Conservation (phyloP, 2,113 vertebrate genomes). For the Nothoprocta pentlandii region DNA sequence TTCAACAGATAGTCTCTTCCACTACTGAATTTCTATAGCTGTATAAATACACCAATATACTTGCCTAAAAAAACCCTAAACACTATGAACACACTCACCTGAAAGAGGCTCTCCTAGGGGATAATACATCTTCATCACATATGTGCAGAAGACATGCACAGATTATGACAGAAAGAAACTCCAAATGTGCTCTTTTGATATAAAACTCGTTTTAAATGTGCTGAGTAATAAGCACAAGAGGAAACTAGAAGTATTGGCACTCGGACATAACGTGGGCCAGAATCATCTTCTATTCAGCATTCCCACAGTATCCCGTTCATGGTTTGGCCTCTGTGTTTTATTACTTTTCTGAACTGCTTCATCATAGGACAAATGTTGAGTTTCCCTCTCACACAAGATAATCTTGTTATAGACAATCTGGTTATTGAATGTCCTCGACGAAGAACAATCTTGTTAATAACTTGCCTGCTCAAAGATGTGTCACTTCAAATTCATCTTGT, state of each 20-base stretch:
- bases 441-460: constrained; percentile 64
- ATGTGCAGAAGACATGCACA: neutral
- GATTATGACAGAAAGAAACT: neutral
- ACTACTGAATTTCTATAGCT: too few species aligned
- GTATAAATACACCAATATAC: too few species aligned
- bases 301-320: neutral
- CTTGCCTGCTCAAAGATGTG: constrained; percentile 52
- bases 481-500: constrained; percentile 60
- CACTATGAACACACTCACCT: neutral
- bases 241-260: neutral
- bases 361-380: neutral
- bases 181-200: neutral
- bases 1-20: too few species aligned
- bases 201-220: neutral
- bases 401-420: constrained; percentile 61
- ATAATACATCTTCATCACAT: neutral
- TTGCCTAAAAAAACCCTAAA: too few species aligned
- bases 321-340: constrained; percentile 27
- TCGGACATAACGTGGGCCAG: neutral
- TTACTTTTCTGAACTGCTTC: constrained; percentile 25
- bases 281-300: neutral
- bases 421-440: constrained; percentile 51
- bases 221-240: neutral
- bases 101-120: neutral
- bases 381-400: constrained; percentile 36